Percentiles rank a stretch among this genome's conserved stretches.
These are phyloP conservation scores for Torymus auratus DNA, from an alignment of 2,888 invertebrate genomes.

Conservation along the genomic window DNA sequence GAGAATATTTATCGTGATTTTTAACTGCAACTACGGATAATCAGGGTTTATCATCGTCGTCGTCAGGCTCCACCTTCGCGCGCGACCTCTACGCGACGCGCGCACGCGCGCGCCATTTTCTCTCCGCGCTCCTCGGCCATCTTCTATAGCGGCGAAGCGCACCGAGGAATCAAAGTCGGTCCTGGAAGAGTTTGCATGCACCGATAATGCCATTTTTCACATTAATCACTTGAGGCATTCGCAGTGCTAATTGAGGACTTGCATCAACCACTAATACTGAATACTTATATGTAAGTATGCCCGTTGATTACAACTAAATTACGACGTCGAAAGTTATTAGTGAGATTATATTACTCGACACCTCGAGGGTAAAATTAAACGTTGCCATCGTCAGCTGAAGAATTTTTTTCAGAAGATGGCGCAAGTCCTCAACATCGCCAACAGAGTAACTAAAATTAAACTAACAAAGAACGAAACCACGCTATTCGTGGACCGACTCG, in stretches of 20 bases:
- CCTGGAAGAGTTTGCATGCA: constrained; percentile 20
- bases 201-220: not conserved
- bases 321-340: not conserved
- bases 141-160: constrained; percentile 27
- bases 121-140: not conserved
- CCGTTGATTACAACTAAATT: not conserved
- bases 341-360: no score
- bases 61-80: constrained; percentile 36
- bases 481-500: constrained; percentile 32
- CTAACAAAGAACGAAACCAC: constrained; percentile 25
- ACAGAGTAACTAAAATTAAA: constrained; percentile 32
- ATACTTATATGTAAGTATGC: not conserved
- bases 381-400: not conserved
- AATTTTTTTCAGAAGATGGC: constrained; percentile 11
- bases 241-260: constrained; percentile 26
- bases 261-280: constrained; percentile 37
- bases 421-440: constrained; percentile 25
- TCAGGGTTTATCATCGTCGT: constrained; percentile 60
- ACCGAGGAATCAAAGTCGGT: constrained; percentile 11
- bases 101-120: not conserved
- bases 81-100: constrained; percentile 6
- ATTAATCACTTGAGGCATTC: constrained; percentile 23
- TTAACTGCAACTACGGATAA: constrained; percentile 61
- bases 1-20: constrained; percentile 59
- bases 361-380: not conserved